Base-by-base conservation (phyloP, 2,113 vertebrate species). In the Rhea americana region DNA sequence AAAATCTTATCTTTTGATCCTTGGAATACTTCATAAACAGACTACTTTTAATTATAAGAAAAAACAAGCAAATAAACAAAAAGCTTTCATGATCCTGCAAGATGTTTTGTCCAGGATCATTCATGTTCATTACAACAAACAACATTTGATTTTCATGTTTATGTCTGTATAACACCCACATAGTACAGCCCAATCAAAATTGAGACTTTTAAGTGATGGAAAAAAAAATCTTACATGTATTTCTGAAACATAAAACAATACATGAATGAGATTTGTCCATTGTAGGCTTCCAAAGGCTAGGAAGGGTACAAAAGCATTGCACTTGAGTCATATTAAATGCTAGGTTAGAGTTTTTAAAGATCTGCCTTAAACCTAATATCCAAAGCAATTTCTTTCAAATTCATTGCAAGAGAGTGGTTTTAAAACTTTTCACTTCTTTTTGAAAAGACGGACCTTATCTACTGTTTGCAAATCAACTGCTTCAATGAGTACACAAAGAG, bases 391-490 rank as follows among this genome's bases (percentile, higher is more conserved):
- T 61, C 21, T 84, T 89, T 45, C 14, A 25, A 87, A 87, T 82
- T 79, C 39, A 68, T 21, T 68, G 35, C 48, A 56, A 86, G 35
- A 37, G 18, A 80, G 16, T 59, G 41, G 13, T 71, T 79, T 80
- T 92, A 11, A 87, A 87, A 43, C 39, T 78, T 59, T 59, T 6
- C 7, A 7, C 26, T 5, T 30, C 53, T 55, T 55, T 55, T 88
- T 78, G 41, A n/a, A 58, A 68, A 82, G 84, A 30, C 15, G 30
- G 15, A 28, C 20, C 48, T 88, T 73, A 92, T n/a, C 59, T 74
- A 83, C 24, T 78, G 61, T 68, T 90, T 88, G 65, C 65, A 90
- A n/a, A 81, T 65, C 61, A 91, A 67, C 70, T 90, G 86, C 45
- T 5, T 1, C 28, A 67, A 26, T 22, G 13, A 85, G 7, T 90